These are phyloP conservation scores for Ruditapes philippinarum DNA, from an alignment of 1,140 invertebrate species.

Conservation along the genomic window DNA sequence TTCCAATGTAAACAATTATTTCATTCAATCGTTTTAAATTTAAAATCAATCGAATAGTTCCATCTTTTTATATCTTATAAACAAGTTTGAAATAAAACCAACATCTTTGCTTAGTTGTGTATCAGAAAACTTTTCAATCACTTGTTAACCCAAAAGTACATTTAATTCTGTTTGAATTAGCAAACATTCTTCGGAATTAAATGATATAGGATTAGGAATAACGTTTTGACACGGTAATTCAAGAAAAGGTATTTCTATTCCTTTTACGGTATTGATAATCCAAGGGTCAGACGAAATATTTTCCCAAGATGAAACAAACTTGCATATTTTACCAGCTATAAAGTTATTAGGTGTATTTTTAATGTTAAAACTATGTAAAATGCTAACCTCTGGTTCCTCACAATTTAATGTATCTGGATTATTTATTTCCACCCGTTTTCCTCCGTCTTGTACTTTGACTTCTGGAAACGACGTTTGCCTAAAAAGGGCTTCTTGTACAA, in stretches of 20 bases:
- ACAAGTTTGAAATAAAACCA: too few species aligned
- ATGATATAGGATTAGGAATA: not conserved
- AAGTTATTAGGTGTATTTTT: not conserved
- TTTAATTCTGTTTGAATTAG: not conserved
- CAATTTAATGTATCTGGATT: not conserved
- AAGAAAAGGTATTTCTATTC: constrained; percentile 10
- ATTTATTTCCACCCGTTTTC: not conserved
- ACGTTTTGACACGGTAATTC: not conserved
- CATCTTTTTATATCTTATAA: too few species aligned
- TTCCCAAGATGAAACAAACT: not conserved
- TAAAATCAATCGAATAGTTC: not conserved
- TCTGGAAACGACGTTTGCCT: not conserved
- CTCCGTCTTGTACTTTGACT: not conserved
- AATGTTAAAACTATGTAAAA: not conserved
- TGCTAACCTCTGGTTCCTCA: not conserved
- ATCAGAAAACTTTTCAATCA: not conserved
- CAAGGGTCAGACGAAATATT: not conserved
- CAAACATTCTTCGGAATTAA: not conserved
- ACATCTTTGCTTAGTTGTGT: not conserved
- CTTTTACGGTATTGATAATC: not conserved
- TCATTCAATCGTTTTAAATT: not conserved
- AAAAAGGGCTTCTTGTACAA: not conserved
- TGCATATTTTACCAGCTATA: not conserved
- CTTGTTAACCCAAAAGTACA: not conserved
- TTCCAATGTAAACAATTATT: not conserved